These are phyloP conservation scores for Hydrozoanthus tunicans DNA, from an alignment of 64 coral and sea anemone species.

Conservation along the genomic window DNA sequence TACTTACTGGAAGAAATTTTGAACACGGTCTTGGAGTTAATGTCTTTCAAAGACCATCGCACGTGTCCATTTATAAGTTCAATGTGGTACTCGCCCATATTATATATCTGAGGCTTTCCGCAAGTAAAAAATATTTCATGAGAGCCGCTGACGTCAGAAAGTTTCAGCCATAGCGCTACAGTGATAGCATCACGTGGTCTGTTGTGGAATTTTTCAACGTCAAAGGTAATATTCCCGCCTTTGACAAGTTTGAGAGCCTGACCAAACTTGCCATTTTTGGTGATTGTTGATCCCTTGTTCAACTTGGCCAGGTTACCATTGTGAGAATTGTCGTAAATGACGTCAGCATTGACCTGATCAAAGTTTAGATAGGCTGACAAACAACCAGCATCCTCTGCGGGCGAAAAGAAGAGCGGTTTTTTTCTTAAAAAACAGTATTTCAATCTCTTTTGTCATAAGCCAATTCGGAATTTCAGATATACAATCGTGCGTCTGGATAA, in stretches of 20 bases:
- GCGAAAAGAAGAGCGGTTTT: neutral
- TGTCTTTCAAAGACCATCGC: conserved; percentile 63
- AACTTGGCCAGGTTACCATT: conserved; percentile 87
- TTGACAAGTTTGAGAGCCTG: conserved; percentile 68
- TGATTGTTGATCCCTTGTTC: conserved; percentile 64
- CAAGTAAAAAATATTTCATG: conserved; percentile 94
- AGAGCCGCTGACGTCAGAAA: conserved; percentile 67
- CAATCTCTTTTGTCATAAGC: no score
- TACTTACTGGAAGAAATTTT: conserved; percentile 78
- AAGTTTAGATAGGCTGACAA: conserved; percentile 88
- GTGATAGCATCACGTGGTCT: conserved; percentile 89
- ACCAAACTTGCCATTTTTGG: conserved; percentile 76
- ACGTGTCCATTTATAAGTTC: conserved; percentile 71
- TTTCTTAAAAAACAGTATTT: no score
- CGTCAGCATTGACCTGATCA: conserved; percentile 66
- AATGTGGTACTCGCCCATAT: conserved; percentile 85
- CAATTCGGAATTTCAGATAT: no score
- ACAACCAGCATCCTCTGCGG: conserved; percentile 90
- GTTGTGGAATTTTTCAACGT: conserved; percentile 78
- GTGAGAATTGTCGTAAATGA: conserved; percentile 82
- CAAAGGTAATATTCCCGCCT: conserved; percentile 84
- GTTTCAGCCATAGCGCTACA: conserved; percentile 82
- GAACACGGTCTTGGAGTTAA: conserved; percentile 55
- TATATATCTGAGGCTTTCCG: conserved; percentile 61
- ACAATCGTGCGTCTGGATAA: no score